phyloP scores from a whole-genome alignment of 2,797 vertebrate species.

The Phyllotis vaccarum region DNA sequence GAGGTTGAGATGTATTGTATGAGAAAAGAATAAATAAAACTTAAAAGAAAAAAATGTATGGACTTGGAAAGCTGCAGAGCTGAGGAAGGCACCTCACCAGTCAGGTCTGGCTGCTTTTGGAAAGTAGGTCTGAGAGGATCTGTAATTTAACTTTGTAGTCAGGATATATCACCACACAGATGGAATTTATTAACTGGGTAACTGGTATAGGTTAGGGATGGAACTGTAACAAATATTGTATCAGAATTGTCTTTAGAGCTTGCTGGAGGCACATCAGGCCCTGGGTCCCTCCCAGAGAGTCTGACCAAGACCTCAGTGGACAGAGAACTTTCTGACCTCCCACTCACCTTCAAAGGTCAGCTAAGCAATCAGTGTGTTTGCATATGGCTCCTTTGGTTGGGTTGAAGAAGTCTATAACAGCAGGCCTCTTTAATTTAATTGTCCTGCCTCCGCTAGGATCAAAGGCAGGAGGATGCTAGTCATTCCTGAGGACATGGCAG shows the following conservation, averaged over 20 bases:
- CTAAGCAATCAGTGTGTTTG: neutral
- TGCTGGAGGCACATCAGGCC: too few relatives aligned
- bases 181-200: neutral
- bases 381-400: neutral
- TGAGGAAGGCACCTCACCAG: neutral
- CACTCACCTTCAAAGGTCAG: neutral
- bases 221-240: too few relatives aligned
- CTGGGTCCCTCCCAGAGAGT: neutral
- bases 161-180: neutral
- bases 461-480: neutral
- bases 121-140: neutral
- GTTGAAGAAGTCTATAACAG: neutral
- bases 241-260: too few relatives aligned
- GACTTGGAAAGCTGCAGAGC: neutral
- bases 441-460: neutral
- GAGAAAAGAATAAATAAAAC: neutral
- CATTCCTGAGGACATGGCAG: neutral
- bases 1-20: too few relatives aligned
- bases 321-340: neutral
- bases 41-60: neutral
- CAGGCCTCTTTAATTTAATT: neutral
- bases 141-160: neutral
- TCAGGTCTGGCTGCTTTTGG: neutral
- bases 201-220: neutral
- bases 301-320: neutral